Percentiles rank a stretch among this genome's conserved stretches.
These are phyloP conservation scores for Ectobius pallidus DNA, from an alignment of 2,888 invertebrate genomes.

Conservation along the genomic window DNA sequence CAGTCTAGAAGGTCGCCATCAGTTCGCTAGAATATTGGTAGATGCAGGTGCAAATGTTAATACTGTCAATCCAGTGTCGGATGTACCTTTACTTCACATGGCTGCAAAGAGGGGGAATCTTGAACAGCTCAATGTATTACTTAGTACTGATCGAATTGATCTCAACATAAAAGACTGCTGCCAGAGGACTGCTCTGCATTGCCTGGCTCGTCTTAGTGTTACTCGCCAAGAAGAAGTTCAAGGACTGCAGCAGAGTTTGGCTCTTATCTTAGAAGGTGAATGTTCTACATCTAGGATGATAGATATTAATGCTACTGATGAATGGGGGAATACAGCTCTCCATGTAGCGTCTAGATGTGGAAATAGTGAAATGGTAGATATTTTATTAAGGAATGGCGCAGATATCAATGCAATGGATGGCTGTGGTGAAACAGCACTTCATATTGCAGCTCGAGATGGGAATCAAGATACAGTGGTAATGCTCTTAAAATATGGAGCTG, in stretches of 20 bases:
- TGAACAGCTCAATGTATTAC: background rate
- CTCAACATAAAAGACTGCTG: constrained; percentile 29
- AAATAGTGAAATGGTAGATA: constrained; percentile 6
- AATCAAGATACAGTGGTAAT: constrained; percentile 66
- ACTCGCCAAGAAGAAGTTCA: constrained; percentile 20
- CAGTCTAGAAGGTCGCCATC: background rate
- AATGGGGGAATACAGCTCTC: constrained; percentile 16
- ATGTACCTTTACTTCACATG: constrained; percentile 19
- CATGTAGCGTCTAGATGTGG: constrained; percentile 7
- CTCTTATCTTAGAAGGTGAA: background rate
- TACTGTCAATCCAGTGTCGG: constrained; percentile 17
- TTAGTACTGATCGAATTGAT: background rate
- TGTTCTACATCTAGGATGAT: background rate
- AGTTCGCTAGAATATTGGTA: background rate
- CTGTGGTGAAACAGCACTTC: constrained; percentile 43
- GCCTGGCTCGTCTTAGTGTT: constrained; percentile 5
- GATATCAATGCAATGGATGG: constrained; percentile 47
- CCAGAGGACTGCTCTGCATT: constrained; percentile 11
- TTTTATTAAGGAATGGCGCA: constrained; percentile 8
- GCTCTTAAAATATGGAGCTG: constrained; percentile 72
- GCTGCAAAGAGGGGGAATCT: constrained; percentile 15
- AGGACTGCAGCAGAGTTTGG: constrained; percentile 6
- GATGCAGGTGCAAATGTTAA: constrained; percentile 23
- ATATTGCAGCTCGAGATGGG: constrained; percentile 72
- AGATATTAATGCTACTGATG: constrained; percentile 1